Percentiles rank a stretch among this genome's conserved stretches.
Conservation (phyloP, 2,113 vertebrate species). For the Phoxinus phoxinus region DNA sequence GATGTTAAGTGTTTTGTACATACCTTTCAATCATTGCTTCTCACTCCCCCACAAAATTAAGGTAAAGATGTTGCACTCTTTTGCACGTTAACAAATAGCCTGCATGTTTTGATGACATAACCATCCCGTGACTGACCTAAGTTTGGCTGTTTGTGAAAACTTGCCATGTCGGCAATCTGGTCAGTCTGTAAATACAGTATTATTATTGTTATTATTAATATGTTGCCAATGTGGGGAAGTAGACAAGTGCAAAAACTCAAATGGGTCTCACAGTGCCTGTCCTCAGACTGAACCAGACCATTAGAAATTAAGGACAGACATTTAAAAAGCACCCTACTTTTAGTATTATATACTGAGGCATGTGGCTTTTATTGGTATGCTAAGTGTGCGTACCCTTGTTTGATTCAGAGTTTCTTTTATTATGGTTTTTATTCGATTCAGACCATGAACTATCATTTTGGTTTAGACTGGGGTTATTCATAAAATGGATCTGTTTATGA, state of each 20-base stretch:
- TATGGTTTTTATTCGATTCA: slow-evolving; percentile 66
- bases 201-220: slow-evolving; percentile 51
- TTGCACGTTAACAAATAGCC: slow-evolving; percentile 66
- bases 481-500: slow-evolving; percentile 72
- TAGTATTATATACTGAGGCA: slow-evolving; percentile 74
- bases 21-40: slow-evolving; percentile 64
- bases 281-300: slow-evolving; percentile 64
- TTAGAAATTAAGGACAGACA: slow-evolving; percentile 25
- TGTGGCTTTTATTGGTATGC: slow-evolving; percentile 75
- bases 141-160: slow-evolving; percentile 62
- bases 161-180: slow-evolving; percentile 57
- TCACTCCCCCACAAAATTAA: slow-evolving; percentile 58
- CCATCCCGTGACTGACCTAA: slow-evolving; percentile 52
- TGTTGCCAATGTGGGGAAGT: slow-evolving; percentile 35
- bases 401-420: slow-evolving; percentile 55
- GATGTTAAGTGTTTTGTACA: slow-evolving; percentile 69
- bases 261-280: slow-evolving; percentile 46
- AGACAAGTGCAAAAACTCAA: slow-evolving; percentile 32
- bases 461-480: slow-evolving; percentile 69
- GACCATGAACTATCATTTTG: slow-evolving; percentile 66
- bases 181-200: slow-evolving; percentile 67
- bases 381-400: slow-evolving; percentile 73
- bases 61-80: slow-evolving; percentile 59
- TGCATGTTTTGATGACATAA: slow-evolving; percentile 69
- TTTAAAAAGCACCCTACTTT: slow-evolving; percentile 59